A percentile compares a stretch with the other conserved stretches of the same genome.
Conservation (phyloP, 92 coral and sea anemone genomes). For the Zoanthus solanderi region DNA sequence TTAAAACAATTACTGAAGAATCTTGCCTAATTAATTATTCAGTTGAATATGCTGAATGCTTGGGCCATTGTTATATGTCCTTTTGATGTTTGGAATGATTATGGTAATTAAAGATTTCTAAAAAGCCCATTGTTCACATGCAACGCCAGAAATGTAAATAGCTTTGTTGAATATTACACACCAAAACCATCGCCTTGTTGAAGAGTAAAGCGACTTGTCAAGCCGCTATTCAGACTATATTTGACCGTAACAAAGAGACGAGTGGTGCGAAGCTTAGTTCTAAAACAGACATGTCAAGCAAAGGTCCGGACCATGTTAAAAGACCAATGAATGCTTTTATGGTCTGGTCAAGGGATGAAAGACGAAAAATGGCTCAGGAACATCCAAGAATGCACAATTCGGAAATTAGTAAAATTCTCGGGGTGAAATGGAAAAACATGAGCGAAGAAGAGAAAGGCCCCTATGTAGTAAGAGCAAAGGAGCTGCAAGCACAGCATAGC, state of each 20-base stretch:
- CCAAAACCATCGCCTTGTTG: slow-evolving; percentile 85
- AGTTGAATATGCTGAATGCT: slow-evolving; percentile 90
- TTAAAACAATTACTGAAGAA: slow-evolving; percentile 45
- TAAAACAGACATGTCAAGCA: slow-evolving; percentile 72
- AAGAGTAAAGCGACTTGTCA: slow-evolving; percentile 85
- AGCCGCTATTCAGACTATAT: slow-evolving; percentile 66
- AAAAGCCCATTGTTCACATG: slow-evolving; percentile 97
- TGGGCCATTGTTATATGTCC: slow-evolving; percentile 78
- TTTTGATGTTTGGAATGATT: slow-evolving; percentile 97
- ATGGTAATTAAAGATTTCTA: slow-evolving; percentile 99
- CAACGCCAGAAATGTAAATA: slow-evolving; percentile 99
- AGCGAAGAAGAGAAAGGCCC: slow-evolving; percentile 85
- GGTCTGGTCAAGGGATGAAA: slow-evolving; percentile 95
- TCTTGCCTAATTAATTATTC: slow-evolving; percentile 89
- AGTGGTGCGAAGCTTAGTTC: slow-evolving; percentile 59
- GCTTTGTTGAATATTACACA: slow-evolving; percentile 93
- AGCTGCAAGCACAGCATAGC: slow-evolving; percentile 94
- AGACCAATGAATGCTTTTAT: slow-evolving; percentile 99
- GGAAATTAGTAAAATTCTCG: slow-evolving; percentile 95
- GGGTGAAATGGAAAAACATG: slow-evolving; percentile 86
- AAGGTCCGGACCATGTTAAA: slow-evolving; percentile 91
- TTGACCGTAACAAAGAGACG: slow-evolving; percentile 70
- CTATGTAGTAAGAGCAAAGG: slow-evolving; percentile 92
- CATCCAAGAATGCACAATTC: slow-evolving; percentile 98
- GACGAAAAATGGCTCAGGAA: slow-evolving; percentile 87